Conservation (phyloP, 1,140 invertebrate species). For the Aphelenchoides besseyi region DNA sequence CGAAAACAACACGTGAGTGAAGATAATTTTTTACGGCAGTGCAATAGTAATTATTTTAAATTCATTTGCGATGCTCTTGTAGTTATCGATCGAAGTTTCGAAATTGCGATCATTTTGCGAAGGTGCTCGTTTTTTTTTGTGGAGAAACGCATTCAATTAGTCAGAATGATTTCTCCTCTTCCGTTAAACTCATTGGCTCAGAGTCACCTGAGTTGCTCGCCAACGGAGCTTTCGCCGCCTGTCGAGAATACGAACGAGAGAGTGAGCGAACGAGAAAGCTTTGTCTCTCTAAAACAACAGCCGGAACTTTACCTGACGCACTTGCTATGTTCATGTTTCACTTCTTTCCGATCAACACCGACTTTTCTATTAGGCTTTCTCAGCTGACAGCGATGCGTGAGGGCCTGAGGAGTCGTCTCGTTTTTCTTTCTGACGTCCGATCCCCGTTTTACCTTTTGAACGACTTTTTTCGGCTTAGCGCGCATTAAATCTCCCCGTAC, state of each 20-base stretch:
- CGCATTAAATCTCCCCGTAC: neutral
- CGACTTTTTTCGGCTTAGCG: neutral
- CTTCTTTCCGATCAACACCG: neutral
- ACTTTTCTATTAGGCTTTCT: conserved; percentile 1
- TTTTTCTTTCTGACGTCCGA: conserved; percentile 7
- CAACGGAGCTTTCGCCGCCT: neutral
- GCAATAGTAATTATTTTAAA: too few species aligned
- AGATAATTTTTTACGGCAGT: too few species aligned
- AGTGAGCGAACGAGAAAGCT: neutral
- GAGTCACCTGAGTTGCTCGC: conserved; percentile 10
- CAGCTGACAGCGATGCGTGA: conserved; percentile 16
- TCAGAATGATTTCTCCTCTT: neutral
- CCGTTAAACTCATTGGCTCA: neutral
- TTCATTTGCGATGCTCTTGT: too few species aligned
- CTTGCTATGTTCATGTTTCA: conserved; percentile 9
- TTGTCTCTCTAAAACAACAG: conserved; percentile 12
- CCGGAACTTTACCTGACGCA: conserved; percentile 12
- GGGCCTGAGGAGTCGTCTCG: conserved; percentile 12
- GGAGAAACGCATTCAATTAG: neutral
- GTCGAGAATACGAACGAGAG: neutral
- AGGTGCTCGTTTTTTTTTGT: neutral
- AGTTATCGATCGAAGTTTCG: too few species aligned
- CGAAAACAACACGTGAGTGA: too few species aligned
- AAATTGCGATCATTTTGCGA: neutral
- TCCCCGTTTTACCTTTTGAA: neutral